A percentile compares a stretch with the other conserved stretches of the same genome.
These are phyloP conservation scores for Phalanger gymnotis DNA, from an alignment of 2,797 vertebrate genomes.

Conservation along the genomic window DNA sequence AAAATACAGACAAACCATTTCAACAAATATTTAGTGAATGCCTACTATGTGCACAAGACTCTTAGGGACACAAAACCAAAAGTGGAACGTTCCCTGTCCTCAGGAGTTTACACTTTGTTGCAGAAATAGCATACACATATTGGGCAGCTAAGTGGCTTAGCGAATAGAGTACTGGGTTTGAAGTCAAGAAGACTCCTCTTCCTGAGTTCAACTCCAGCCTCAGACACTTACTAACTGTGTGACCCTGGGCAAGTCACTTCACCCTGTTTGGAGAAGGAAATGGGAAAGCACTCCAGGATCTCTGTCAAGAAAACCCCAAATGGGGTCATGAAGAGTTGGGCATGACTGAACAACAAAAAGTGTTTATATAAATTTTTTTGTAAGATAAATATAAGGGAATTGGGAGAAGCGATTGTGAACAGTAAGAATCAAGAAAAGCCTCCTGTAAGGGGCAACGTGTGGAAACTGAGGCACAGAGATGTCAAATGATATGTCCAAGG, in stretches of 20 bases:
- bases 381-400: background rate
- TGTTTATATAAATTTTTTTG: too few species aligned
- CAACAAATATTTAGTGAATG: background rate
- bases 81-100: background rate
- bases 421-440: background rate
- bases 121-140: background rate
- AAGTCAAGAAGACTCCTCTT: background rate
- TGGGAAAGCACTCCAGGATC: background rate
- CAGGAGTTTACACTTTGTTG: too few species aligned
- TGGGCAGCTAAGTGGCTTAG: background rate
- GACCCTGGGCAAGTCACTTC: background rate
- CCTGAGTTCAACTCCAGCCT: background rate
- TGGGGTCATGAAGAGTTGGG: background rate
- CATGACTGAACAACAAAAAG: background rate
- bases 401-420: fast-evolving
- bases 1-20: background rate
- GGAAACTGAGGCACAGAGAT: background rate
- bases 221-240: background rate
- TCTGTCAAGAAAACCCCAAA: background rate
- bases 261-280: background rate
- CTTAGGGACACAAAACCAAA: background rate
- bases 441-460: background rate
- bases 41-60: background rate
- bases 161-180: background rate
- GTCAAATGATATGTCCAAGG: background rate